Conservation (phyloP, 2,113 vertebrate species). For the Rhagologus leucostigma region DNA sequence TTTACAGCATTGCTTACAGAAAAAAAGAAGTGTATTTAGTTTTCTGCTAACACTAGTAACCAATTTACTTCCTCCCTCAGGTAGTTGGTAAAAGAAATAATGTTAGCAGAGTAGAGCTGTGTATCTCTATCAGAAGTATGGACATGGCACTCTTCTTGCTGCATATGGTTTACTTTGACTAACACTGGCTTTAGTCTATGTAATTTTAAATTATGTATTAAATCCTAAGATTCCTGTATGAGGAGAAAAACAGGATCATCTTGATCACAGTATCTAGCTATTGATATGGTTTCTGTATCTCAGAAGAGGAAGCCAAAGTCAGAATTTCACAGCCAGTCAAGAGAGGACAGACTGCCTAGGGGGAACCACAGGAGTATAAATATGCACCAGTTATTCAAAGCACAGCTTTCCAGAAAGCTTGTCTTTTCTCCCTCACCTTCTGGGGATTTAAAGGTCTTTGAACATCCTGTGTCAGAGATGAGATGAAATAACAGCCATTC, state of each 20-base stretch:
- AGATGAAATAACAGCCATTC: conserved; percentile 7
- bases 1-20: neutral
- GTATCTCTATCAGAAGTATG: neutral
- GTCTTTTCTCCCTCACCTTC: conserved; percentile 9
- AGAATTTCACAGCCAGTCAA: neutral
- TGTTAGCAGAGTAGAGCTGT: neutral
- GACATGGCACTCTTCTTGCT: neutral
- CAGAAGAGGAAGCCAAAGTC: neutral
- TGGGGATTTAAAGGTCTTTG: conserved; percentile 3
- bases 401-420: neutral
- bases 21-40: neutral
- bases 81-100: neutral
- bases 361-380: neutral
- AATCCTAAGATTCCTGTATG: neutral
- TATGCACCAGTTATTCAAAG: conserved; percentile 14
- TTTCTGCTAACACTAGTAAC: neutral
- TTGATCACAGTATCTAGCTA: neutral
- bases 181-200: neutral
- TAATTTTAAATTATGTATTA: neutral
- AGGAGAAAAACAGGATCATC: neutral
- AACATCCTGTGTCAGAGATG: neutral
- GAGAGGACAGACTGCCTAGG: neutral
- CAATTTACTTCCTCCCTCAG: neutral
- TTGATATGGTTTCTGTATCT: neutral
- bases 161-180: neutral